Evolutionary conservation across 1,140 invertebrate species (phyloP).

Genomic region (Drosophila carrolli): DNA sequence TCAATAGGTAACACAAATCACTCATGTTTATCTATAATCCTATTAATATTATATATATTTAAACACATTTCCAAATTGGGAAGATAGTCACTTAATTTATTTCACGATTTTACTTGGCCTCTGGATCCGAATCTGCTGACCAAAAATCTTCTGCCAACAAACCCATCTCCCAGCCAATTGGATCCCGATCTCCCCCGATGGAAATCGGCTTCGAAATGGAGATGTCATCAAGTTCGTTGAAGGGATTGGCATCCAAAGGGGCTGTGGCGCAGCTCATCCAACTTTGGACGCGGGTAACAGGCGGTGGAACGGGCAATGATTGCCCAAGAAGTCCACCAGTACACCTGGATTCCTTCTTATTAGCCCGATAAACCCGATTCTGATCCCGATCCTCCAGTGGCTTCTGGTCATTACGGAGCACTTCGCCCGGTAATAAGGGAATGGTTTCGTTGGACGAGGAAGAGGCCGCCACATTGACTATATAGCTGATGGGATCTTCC

Average conservation of each 20-base stretch:
- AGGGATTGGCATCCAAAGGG: not conserved
- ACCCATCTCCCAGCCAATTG: slow-evolving; percentile 1
- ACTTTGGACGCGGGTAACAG: slow-evolving; percentile 3
- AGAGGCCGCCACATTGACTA: not conserved
- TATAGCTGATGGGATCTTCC: slow-evolving; percentile 12
- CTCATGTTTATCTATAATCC: not conserved
- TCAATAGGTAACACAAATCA: not conserved
- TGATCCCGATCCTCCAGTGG: not conserved
- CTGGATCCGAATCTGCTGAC: not conserved
- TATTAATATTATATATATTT: not conserved
- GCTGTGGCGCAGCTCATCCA: not conserved
- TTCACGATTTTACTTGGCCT: not conserved
- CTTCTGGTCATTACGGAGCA: not conserved
- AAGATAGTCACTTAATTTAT: not conserved
- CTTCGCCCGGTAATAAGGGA: no score
- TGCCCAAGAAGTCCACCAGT: no score
- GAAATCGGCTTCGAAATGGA: not conserved
- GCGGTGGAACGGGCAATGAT: not conserved
- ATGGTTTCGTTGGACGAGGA: slow-evolving; percentile 4
- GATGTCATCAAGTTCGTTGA: not conserved
- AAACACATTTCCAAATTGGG: not conserved
- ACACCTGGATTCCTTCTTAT: not conserved
- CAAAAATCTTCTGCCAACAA: slow-evolving; percentile 13
- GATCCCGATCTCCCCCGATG: not conserved
- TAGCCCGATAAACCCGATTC: no score